phyloP scores from a whole-genome alignment of 2,113 vertebrate species.

The Urocitellus parryii region DNA sequence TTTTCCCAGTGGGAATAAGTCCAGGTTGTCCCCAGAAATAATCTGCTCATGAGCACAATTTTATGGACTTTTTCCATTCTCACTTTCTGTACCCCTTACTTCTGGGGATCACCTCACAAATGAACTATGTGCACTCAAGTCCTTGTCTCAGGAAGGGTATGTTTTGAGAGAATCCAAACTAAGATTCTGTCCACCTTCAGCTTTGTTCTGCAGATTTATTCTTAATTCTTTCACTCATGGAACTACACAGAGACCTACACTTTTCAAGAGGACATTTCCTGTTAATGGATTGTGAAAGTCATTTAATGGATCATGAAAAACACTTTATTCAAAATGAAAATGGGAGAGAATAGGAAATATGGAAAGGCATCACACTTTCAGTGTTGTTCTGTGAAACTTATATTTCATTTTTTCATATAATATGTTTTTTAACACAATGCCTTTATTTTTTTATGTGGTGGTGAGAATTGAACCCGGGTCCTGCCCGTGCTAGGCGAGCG shows the following conservation, averaged over 20 bases:
- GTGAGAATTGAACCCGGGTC: too few species aligned
- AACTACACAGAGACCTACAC: not conserved
- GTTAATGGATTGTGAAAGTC: not conserved
- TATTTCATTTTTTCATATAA: too few species aligned
- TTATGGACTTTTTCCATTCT: not conserved
- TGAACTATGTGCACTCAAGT: not conserved
- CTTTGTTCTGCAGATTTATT: not conserved
- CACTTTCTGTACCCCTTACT: not conserved
- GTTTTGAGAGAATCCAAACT: not conserved
- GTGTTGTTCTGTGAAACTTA: not conserved
- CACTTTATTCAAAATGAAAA: not conserved
- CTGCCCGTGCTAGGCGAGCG: too few species aligned
- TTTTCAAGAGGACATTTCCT: not conserved
- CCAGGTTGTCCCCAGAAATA: not conserved
- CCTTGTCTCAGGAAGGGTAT: slow-evolving; percentile 9
- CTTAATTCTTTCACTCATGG: slow-evolving; percentile 9
- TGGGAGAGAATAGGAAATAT: slow-evolving; percentile 9
- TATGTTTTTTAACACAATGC: too few species aligned
- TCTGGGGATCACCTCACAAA: not conserved
- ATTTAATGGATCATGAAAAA: not conserved
- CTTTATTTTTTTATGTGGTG: too few species aligned
- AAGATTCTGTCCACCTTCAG: not conserved
- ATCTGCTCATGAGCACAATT: not conserved
- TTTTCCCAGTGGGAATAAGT: not conserved
- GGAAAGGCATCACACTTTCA: not conserved